Evolutionary conservation across 1,140 invertebrate species (phyloP).

Genomic region (Eumeta japonica): DNA sequence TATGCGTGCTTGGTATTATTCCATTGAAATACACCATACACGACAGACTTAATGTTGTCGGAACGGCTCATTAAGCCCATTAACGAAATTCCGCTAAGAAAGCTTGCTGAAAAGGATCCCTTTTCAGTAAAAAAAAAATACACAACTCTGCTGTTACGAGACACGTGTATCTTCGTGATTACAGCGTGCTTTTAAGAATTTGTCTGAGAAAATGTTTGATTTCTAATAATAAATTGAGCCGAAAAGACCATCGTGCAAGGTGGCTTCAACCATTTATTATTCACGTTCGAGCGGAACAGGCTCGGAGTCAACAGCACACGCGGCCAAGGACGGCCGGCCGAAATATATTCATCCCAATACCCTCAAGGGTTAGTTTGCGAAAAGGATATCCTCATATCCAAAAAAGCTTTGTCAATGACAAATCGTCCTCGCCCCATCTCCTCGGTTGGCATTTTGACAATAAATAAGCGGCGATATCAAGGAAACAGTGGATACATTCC

Average conservation of each 20-base stretch:
- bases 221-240: neutral
- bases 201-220: neutral
- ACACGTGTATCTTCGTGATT: too few species aligned
- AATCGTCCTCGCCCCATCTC: conserved; percentile 3
- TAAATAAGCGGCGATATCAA: conserved; percentile 4
- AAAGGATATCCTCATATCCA: conserved; percentile 4
- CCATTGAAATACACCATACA: neutral
- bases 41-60: neutral
- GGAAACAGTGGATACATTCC: conserved; percentile 3
- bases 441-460: conserved; percentile 3
- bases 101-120: too few species aligned
- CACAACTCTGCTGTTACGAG: too few species aligned
- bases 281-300: too few species aligned
- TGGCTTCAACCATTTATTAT: neutral
- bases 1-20: neutral
- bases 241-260: neutral
- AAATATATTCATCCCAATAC: conserved; percentile 2
- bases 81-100: too few species aligned
- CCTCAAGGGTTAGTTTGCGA: conserved; percentile 3
- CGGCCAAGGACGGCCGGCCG: neutral
- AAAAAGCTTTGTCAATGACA: conserved; percentile 5
- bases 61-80: neutral
- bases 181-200: too few species aligned
- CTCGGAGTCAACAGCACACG: neutral
- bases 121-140: too few species aligned